Percentiles rank a stretch among this genome's conserved stretches.
These are phyloP conservation scores for Anguilla marmorata DNA, from an alignment of 2,797 vertebrate species.

Conservation along the genomic window DNA sequence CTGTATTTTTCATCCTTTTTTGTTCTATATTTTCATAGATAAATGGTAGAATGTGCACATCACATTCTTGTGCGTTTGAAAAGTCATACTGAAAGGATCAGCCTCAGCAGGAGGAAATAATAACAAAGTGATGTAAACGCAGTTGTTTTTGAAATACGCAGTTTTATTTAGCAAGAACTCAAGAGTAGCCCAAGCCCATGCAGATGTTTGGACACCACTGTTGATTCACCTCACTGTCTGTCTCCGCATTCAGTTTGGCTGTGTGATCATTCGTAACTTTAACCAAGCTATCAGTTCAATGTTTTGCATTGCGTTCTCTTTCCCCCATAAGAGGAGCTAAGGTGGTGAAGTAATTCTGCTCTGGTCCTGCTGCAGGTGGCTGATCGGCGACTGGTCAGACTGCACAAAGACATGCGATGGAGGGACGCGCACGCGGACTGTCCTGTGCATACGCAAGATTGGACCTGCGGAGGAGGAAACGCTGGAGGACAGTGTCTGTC, in stretches of 20 bases:
- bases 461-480: constrained; percentile 92
- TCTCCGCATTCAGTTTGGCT: constrained; percentile 62
- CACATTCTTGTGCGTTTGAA: constrained; percentile 6
- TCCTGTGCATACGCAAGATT: constrained; percentile 90
- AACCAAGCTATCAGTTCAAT: constrained; percentile 27
- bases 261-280: constrained; percentile 51
- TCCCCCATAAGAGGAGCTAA: background rate
- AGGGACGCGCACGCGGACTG: constrained; percentile 83
- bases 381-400: constrained; percentile 96
- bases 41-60: background rate
- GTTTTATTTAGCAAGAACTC: constrained; percentile 55
- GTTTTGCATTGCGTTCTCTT: background rate
- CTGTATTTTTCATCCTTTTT: constrained; percentile 39
- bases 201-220: constrained; percentile 66
- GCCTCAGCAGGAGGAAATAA: constrained; percentile 37
- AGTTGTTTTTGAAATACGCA: constrained; percentile 59
- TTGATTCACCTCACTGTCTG: constrained; percentile 57
- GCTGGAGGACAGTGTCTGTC: constrained; percentile 84
- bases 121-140: constrained; percentile 58
- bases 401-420: constrained; percentile 96
- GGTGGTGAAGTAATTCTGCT: background rate
- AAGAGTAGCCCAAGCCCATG: constrained; percentile 57
- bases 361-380: constrained; percentile 78
- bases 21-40: constrained; percentile 37
- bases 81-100: constrained; percentile 32